These are phyloP conservation scores for Thysanoteuthis rhombus DNA, from an alignment of 2,888 invertebrate genomes.

Conservation along the genomic window DNA sequence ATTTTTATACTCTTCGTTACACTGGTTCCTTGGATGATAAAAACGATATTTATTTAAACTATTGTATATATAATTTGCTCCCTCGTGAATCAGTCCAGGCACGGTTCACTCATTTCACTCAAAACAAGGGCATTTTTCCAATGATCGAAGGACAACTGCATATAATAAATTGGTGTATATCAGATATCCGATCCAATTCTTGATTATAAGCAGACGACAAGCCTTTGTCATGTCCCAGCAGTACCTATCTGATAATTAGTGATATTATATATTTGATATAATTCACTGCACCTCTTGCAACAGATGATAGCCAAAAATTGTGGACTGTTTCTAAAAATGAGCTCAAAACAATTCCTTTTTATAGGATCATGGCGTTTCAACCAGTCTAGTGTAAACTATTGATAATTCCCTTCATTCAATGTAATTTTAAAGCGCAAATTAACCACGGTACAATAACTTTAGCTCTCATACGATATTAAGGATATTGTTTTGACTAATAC, in stretches of 20 bases:
- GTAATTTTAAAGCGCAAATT: neutral
- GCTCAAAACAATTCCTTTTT: neutral
- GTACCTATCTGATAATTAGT: too few species aligned
- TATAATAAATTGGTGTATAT: neutral
- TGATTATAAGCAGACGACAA: neutral
- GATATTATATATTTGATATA: too few species aligned
- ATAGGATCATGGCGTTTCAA: neutral
- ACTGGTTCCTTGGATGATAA: neutral
- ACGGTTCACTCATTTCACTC: neutral
- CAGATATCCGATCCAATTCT: neutral
- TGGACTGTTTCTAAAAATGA: too few species aligned
- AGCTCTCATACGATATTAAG: neutral
- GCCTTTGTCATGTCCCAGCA: neutral
- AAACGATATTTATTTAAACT: neutral
- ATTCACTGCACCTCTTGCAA: too few species aligned
- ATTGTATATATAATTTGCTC: neutral
- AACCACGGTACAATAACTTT: neutral
- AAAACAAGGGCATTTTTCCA: neutral
- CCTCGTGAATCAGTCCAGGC: neutral
- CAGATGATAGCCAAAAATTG: too few species aligned
- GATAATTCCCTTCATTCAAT: neutral
- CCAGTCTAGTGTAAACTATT: neutral
- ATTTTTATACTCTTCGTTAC: too few species aligned
- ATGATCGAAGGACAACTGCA: neutral
- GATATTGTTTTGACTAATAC: too few species aligned